phyloP scores from a whole-genome alignment of 2,797 vertebrate genomes.

The Platalea minor region DNA sequence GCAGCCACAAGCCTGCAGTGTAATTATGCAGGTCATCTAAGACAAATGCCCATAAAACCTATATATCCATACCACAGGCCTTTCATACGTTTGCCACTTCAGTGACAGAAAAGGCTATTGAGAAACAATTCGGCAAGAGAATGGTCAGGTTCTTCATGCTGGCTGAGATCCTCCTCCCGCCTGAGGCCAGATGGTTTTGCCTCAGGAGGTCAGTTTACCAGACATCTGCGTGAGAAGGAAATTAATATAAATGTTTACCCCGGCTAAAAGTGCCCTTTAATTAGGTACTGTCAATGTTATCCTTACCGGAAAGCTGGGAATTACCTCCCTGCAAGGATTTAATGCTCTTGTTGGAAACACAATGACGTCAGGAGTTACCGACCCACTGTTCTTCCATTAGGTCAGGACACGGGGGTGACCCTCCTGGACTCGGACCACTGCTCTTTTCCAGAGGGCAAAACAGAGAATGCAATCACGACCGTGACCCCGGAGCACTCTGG shows the following conservation, averaged over 20 bases:
- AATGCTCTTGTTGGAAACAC: neutral
- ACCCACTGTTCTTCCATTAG: neutral
- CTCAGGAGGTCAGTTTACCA: conserved; percentile 47
- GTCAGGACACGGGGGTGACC: neutral
- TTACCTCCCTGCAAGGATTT: conserved; percentile 3
- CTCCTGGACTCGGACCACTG: neutral
- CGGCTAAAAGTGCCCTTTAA: conserved; percentile 27
- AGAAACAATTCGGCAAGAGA: neutral
- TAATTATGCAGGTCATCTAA: conserved; percentile 11
- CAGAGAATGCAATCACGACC: neutral
- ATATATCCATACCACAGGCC: neutral
- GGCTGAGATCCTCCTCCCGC: neutral
- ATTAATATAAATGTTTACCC: conserved; percentile 57
- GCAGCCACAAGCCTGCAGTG: neutral
- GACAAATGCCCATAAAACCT: conserved; percentile 2
- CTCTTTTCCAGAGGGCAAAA: neutral
- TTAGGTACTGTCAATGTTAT: conserved; percentile 16
- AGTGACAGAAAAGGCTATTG: neutral
- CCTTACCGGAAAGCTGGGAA: conserved; percentile 45
- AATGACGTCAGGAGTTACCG: neutral
- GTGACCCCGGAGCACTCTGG: fast-evolving
- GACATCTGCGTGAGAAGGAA: conserved; percentile 47
- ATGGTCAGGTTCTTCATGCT: neutral
- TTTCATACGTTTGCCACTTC: neutral
- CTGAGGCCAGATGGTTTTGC: conserved; percentile 50